Evolutionary conservation across 1,140 invertebrate genomes (phyloP).

Genomic region (Manduca sexta): DNA sequence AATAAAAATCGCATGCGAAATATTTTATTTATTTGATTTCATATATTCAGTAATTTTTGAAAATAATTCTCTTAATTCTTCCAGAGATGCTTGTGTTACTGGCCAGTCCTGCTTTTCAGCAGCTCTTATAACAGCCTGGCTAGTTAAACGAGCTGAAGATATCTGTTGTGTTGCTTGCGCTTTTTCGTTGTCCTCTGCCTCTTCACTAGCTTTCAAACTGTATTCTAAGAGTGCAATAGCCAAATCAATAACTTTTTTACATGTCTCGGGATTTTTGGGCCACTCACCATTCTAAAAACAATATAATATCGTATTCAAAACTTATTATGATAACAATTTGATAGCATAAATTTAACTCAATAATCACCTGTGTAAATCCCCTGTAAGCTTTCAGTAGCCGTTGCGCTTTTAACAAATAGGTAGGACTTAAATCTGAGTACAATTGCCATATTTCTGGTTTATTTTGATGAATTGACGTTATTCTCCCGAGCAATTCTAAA

Average conservation of each 20-base stretch:
- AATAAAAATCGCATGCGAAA: background rate
- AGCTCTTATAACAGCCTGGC: conserved; percentile 73
- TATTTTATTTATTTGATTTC: conserved; percentile 32
- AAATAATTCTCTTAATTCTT: conserved; percentile 44
- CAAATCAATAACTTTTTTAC: conserved; percentile 60
- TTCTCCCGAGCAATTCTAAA: conserved; percentile 85
- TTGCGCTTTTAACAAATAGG: conserved; percentile 75
- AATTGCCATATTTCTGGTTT: conserved; percentile 85
- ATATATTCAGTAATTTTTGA: conserved; percentile 59
- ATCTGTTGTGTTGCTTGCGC: conserved; percentile 73
- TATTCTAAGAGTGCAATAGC: conserved; percentile 44
- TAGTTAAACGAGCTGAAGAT: conserved; percentile 76
- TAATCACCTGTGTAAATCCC: conserved; percentile 71
- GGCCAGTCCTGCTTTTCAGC: conserved; percentile 68
- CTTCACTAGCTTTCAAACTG: conserved; percentile 51
- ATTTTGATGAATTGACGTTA: conserved; percentile 80
- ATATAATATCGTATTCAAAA: conserved; percentile 23
- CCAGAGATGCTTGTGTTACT: conserved; percentile 39
- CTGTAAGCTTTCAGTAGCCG: conserved; percentile 77
- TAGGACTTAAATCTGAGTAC: conserved; percentile 82
- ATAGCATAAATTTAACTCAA: too few relatives aligned
- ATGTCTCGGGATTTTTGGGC: conserved; percentile 74
- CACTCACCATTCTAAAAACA: conserved; percentile 73
- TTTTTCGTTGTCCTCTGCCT: conserved; percentile 74
- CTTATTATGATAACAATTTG: too few relatives aligned